phyloP scores from a whole-genome alignment of 2,797 vertebrate genomes.

The Rhodeus uyekii region DNA sequence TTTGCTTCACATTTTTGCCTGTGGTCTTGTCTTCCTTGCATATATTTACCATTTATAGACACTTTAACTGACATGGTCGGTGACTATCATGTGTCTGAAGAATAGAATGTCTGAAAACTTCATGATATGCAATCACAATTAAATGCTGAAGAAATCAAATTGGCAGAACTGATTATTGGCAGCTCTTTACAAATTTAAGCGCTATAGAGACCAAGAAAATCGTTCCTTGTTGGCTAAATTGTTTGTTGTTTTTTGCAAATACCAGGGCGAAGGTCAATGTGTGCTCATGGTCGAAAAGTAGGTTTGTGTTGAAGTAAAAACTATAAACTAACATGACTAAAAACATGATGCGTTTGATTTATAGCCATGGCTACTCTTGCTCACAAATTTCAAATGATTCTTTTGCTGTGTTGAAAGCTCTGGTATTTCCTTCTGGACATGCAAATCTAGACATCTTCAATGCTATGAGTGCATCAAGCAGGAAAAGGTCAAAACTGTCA shows the following conservation, averaged over 20 bases:
- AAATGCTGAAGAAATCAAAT: not conserved
- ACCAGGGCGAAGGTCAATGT: not conserved
- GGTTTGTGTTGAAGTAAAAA: not conserved
- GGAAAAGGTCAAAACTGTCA: slow-evolving; percentile 42
- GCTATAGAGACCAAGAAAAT: not conserved
- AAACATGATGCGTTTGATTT: not conserved
- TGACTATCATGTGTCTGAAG: not conserved
- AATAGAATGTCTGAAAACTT: not conserved
- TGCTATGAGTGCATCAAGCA: slow-evolving; percentile 18
- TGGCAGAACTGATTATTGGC: not conserved
- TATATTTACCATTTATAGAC: not conserved
- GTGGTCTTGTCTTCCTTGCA: not conserved
- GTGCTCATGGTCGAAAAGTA: not conserved
- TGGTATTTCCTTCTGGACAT: slow-evolving; percentile 26
- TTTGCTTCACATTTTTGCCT: not conserved
- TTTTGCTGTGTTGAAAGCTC: not conserved
- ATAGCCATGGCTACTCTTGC: not conserved
- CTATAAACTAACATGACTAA: too few species aligned
- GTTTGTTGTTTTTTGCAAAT: not conserved
- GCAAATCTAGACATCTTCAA: slow-evolving; percentile 19
- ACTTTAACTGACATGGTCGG: not conserved
- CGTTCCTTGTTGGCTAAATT: not conserved
- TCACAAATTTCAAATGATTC: not conserved
- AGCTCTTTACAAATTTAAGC: not conserved
- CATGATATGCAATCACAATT: not conserved